A percentile compares a stretch with the other conserved stretches of the same genome.
These are phyloP conservation scores for Corythornis cristatus DNA, from an alignment of 2,113 vertebrate species.

Conservation along the genomic window DNA sequence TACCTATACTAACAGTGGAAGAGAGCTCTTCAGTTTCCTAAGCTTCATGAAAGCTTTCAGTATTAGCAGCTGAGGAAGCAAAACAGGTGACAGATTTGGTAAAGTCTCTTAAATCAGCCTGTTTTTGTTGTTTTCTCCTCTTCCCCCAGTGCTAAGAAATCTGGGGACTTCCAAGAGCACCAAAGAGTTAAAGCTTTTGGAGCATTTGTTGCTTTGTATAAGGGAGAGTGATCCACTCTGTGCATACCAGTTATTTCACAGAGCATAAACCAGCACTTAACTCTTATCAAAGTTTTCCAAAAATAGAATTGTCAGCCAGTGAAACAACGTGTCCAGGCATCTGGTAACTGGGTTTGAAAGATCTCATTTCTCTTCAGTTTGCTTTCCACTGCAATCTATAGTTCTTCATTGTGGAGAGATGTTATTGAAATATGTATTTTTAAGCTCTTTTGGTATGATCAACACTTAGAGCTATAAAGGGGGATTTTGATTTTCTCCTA, in stretches of 20 bases:
- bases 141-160: neutral
- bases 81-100: neutral
- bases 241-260: neutral
- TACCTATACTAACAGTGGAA: rapidly evolving
- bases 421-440: neutral
- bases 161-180: neutral
- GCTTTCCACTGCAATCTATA: neutral
- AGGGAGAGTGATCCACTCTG: neutral
- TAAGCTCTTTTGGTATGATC: neutral
- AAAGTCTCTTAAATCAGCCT: neutral
- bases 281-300: neutral
- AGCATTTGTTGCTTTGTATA: neutral
- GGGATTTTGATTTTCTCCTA: neutral
- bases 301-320: neutral
- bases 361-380: neutral
- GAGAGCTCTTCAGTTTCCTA: neutral
- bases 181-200: neutral
- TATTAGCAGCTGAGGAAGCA: neutral
- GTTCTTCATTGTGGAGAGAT: neutral
- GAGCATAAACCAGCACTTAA: neutral
- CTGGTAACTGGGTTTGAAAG: neutral
- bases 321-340: neutral
- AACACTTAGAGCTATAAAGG: neutral
- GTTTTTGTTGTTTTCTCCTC: neutral
- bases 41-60: neutral